phyloP scores from a whole-genome alignment of 2,113 vertebrate genomes.

The Empidonax traillii region DNA sequence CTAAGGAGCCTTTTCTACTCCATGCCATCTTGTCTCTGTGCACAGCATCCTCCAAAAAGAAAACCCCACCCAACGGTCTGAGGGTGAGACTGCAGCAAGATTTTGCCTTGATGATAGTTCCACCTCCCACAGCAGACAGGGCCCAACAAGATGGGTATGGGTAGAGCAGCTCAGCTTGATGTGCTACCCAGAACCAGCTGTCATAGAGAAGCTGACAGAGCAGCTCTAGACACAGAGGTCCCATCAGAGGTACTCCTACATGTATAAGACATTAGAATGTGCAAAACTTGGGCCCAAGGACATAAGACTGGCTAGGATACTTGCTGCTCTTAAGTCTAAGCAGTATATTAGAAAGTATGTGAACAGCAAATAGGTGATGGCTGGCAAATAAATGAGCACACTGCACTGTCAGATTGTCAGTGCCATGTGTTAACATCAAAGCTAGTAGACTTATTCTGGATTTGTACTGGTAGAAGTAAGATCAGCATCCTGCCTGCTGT shows the following conservation, averaged over 20 bases:
- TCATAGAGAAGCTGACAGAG: fast-evolving
- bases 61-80: neutral
- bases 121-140: neutral
- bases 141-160: neutral
- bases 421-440: neutral
- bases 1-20: neutral
- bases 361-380: neutral
- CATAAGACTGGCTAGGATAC: neutral
- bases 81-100: neutral
- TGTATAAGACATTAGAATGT: fast-evolving
- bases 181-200: neutral
- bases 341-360: neutral
- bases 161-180: neutral
- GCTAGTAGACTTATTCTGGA: neutral
- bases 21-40: neutral
- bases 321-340: neutral
- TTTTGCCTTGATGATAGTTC: neutral
- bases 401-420: neutral
- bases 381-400: neutral
- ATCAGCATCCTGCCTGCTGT: neutral
- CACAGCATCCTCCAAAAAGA: fast-evolving
- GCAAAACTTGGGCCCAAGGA: neutral
- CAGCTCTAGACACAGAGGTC: neutral
- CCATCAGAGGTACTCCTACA: neutral
- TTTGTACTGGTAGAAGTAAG: neutral